These are phyloP conservation scores for Aythya baeri DNA, from an alignment of 2,113 vertebrate species.

Conservation along the genomic window DNA sequence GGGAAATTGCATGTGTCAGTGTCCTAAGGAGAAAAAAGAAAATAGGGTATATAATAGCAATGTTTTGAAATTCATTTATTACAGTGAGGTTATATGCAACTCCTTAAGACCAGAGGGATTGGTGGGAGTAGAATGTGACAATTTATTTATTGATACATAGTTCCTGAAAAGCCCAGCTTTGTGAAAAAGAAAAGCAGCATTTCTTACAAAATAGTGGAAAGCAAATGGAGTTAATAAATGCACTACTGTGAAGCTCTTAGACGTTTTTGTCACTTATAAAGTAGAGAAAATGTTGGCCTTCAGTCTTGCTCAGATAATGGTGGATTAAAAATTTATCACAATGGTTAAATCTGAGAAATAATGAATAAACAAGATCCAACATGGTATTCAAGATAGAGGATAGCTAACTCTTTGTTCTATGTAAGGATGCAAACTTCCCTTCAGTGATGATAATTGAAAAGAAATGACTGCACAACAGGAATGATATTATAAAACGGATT, in stretches of 20 bases:
- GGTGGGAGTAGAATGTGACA: not conserved
- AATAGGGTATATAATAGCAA: slow-evolving; percentile 24
- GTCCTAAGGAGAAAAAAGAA: slow-evolving; percentile 39
- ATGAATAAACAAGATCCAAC: slow-evolving; percentile 7
- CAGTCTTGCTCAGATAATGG: not conserved
- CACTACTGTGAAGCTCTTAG: not conserved
- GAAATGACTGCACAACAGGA: not conserved
- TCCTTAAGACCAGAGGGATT: not conserved
- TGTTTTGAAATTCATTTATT: slow-evolving; percentile 41
- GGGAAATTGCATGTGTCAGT: slow-evolving; percentile 42
- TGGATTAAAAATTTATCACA: slow-evolving; percentile 38
- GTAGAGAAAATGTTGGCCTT: not conserved
- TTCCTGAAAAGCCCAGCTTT: not conserved
- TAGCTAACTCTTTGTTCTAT: not conserved
- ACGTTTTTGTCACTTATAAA: not conserved
- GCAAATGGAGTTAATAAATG: not conserved
- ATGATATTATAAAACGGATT: not conserved
- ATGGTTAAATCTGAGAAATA: not conserved
- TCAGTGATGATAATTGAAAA: not conserved
- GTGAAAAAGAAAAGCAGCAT: not conserved
- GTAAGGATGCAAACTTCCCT: not conserved
- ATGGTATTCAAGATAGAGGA: not conserved
- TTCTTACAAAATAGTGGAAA: not conserved
- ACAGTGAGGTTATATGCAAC: not conserved
- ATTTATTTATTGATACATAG: not conserved